These are phyloP conservation scores for Cassiopea andromeda DNA, from an alignment of 30 jellyfish, hydroid and myxozoan species.

Conservation along the genomic window DNA sequence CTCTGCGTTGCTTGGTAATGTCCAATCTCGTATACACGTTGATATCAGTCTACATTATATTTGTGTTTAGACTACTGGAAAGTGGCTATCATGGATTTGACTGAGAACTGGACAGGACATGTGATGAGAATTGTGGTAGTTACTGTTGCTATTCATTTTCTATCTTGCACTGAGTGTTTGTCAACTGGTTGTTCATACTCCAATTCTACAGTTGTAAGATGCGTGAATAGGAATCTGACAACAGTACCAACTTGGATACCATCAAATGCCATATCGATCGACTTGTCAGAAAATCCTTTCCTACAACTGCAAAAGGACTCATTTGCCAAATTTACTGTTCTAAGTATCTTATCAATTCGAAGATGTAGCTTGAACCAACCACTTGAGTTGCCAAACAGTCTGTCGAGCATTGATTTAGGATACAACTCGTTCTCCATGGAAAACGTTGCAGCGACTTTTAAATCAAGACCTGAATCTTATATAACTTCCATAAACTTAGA, in stretches of 20 bases:
- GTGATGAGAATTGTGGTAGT: too few relatives aligned
- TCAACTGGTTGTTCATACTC: neutral
- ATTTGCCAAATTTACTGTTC: neutral
- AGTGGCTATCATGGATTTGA: too few relatives aligned
- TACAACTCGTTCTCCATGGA: neutral
- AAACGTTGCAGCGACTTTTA: neutral
- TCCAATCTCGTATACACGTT: too few relatives aligned
- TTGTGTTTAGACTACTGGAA: too few relatives aligned
- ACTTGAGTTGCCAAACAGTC: neutral
- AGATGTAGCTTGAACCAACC: neutral
- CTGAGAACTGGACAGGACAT: too few relatives aligned
- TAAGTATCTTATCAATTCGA: neutral
- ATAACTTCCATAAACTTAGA: neutral
- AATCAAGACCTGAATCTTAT: neutral
- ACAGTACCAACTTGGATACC: conserved; percentile 8
- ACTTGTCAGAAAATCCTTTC: conserved; percentile 1
- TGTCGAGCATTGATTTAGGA: neutral
- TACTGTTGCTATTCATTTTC: neutral
- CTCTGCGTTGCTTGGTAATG: too few relatives aligned
- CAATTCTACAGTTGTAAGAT: neutral
- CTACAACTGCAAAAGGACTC: neutral
- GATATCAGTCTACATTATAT: too few relatives aligned
- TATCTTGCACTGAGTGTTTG: neutral
- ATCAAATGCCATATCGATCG: neutral
- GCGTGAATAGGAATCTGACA: neutral